phyloP scores from a whole-genome alignment of 2,113 vertebrate genomes.

The Plectropomus leopardus region DNA sequence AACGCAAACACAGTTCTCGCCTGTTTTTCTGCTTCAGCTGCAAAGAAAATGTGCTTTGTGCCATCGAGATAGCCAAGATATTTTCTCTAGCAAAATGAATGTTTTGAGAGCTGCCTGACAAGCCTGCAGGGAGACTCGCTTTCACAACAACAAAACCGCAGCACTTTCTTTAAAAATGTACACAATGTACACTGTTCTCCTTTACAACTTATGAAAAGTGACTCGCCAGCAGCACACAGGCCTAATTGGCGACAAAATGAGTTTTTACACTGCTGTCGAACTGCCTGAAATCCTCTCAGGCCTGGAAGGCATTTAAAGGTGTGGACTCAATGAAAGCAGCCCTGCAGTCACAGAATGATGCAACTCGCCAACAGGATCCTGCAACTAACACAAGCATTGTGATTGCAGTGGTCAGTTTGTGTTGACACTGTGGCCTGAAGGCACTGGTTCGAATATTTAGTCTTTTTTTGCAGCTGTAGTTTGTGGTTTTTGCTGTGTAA shows the following conservation, averaged over 20 bases:
- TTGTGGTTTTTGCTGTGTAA: background rate
- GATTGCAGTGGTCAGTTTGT: constrained; percentile 8
- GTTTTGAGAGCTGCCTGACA: constrained; percentile 23
- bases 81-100: constrained; percentile 23
- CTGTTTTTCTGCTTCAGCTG: constrained; percentile 7
- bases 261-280: constrained; percentile 24
- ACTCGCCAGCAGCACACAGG: background rate
- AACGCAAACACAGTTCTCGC: background rate
- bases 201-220: constrained; percentile 20
- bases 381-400: constrained; percentile 26
- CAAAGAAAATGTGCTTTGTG: constrained; percentile 10
- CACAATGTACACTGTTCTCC: constrained; percentile 24
- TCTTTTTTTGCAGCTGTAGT: background rate
- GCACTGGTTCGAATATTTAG: background rate
- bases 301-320: constrained; percentile 47
- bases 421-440: background rate
- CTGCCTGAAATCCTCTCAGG: constrained; percentile 35
- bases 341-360: constrained; percentile 49
- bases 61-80: constrained; percentile 19
- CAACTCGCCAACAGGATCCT: constrained; percentile 37
- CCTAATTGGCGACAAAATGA: constrained; percentile 67
- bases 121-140: constrained; percentile 11
- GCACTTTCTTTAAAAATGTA: background rate
- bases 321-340: constrained; percentile 31
- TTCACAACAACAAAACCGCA: constrained; percentile 11